Conservation (phyloP, 2,113 vertebrate genomes). For the Pangasianodon gigas region DNA sequence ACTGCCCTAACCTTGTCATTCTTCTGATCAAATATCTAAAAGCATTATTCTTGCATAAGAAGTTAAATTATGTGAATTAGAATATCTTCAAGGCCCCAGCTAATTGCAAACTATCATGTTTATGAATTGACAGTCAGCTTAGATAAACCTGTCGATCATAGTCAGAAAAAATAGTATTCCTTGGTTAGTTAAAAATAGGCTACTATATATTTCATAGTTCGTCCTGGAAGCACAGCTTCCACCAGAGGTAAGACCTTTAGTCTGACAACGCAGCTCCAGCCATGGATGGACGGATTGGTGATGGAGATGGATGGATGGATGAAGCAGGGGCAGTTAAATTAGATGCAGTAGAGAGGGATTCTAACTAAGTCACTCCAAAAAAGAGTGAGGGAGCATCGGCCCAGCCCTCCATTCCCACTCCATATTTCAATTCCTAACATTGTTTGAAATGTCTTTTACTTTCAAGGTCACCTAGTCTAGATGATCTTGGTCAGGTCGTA, state of each 20-base stretch:
- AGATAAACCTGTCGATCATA: conserved; percentile 7
- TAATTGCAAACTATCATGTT: neutral
- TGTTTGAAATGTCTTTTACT: conserved; percentile 43
- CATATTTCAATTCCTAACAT: conserved; percentile 15
- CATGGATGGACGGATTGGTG: conserved; percentile 20
- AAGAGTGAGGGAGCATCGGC: neutral
- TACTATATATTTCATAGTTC: conserved; percentile 14
- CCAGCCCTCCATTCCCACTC: neutral
- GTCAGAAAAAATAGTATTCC: neutral
- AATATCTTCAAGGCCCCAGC: neutral
- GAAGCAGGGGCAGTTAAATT: conserved; percentile 3
- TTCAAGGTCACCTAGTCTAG: conserved; percentile 52
- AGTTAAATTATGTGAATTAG: neutral
- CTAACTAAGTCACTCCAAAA: conserved; percentile 9
- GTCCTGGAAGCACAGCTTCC: conserved; percentile 22
- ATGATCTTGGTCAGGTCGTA: conserved; percentile 52
- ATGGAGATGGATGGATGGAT: conserved; percentile 38
- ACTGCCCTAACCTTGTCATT: conserved; percentile 9
- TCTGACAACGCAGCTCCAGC: conserved; percentile 21
- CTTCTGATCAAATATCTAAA: conserved; percentile 5
- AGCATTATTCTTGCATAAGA: conserved; percentile 1
- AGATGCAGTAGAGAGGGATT: conserved; percentile 29
- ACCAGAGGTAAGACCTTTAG: conserved; percentile 34
- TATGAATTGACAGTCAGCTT: neutral
- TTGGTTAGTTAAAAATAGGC: conserved; percentile 6